phyloP scores from a whole-genome alignment of 2,113 vertebrate genomes.

The Myrmophylax atrothorax region DNA sequence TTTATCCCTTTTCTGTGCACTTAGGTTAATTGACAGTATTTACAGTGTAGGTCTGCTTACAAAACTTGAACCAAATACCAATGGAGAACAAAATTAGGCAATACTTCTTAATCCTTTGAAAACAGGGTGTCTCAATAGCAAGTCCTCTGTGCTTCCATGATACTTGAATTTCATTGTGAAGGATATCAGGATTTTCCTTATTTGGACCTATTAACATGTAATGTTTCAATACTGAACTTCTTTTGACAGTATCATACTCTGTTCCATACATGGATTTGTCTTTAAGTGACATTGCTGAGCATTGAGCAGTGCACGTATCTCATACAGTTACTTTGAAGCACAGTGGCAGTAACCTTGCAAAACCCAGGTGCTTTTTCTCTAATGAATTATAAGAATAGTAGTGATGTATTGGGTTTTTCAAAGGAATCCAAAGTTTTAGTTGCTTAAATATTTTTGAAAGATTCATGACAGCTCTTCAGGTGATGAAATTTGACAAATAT shows the following conservation, averaged over 20 bases:
- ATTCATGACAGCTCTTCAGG: neutral
- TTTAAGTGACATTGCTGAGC: neutral
- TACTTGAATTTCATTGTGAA: neutral
- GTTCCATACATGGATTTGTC: fast-evolving
- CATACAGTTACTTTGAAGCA: neutral
- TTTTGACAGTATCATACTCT: neutral
- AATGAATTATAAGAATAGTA: neutral
- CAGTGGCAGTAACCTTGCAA: neutral
- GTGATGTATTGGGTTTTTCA: neutral
- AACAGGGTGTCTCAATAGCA: neutral
- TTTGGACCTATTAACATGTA: neutral
- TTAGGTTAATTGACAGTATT: neutral
- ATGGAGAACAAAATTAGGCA: neutral
- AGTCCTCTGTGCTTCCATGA: neutral
- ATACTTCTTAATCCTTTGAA: neutral
- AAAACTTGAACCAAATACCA: neutral
- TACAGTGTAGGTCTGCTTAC: neutral
- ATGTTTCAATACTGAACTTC: neutral
- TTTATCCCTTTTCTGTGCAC: neutral
- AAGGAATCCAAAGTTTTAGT: neutral
- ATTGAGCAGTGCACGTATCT: neutral
- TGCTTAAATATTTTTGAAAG: neutral
- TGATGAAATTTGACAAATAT: neutral
- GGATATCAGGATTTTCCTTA: neutral
- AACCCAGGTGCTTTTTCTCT: neutral